Evolutionary conservation across 2,888 invertebrate species (phyloP), one percentile per base, ranked within the genome.

Genomic region (Drosophila pseudotakahashii): DNA sequence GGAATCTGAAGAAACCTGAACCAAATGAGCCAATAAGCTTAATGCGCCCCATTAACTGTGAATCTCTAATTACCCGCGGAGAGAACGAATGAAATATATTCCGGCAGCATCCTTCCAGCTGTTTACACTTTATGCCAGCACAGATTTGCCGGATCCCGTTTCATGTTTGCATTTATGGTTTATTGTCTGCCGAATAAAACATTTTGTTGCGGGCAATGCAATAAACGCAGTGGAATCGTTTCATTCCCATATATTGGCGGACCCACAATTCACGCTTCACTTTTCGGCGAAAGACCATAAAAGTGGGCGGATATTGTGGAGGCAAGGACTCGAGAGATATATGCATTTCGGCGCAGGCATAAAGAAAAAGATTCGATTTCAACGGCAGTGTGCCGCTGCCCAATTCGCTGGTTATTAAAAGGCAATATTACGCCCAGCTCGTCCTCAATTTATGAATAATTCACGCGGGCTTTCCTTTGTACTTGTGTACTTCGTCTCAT

Each of bases 1-100:
- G 48, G 10, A 26, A 23, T 16, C 30, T 19, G 2, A 44, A 45
- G 37, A 44, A 50, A 36, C 23, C 16, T 51, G 11, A 3, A 4
- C 16, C 6, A 39, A 41, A 60, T 32, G 58, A 32, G 55, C 54
- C 58, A 60, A 75, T 79, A 66, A 73, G 77, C 58, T 67, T 50
- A 55, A 66, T 72, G 58, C 53, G 70, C 42, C 23, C 53, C 55
- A 74, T 73, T 60, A 44, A 61, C 55, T 19, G 58, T 57, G 64
- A 48, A 66, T 51, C 47, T 54, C 48, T 82, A 82, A 85, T 81
- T 81, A 85, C 52, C 68, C 61, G 36, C 52, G 44, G 45, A 39
- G 53, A 9, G 7, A 41, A 39, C 23, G n/a, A 37, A 63, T 34
- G 48, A 45, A 34, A 42, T 55, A 55, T 44, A 44, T 60, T 16